Conservation (phyloP, 2,113 vertebrate species). For the Periophthalmodon schlosseri region DNA sequence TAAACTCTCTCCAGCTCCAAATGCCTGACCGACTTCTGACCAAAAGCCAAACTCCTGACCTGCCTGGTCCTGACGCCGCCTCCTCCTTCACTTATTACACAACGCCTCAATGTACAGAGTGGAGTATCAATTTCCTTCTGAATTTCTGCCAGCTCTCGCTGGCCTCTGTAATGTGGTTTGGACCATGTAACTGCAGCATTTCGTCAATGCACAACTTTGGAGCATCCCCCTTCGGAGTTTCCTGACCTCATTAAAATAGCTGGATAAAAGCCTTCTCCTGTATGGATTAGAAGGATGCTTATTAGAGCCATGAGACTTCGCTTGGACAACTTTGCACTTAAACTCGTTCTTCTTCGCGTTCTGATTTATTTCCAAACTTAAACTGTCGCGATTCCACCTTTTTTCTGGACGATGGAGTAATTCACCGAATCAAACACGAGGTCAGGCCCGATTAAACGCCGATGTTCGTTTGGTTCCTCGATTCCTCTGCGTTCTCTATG, state of each 20-base stretch:
- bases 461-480: conserved; percentile 71
- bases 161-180: conserved; percentile 9
- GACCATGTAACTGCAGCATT: conserved; percentile 5
- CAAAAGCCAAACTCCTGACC: background rate
- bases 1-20: background rate
- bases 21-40: background rate
- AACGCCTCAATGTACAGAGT: background rate
- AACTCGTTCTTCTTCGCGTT: conserved; percentile 46
- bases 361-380: conserved; percentile 58
- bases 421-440: conserved; percentile 64
- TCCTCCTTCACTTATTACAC: conserved; percentile 9
- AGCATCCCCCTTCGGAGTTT: conserved; percentile 54
- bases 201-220: conserved; percentile 33
- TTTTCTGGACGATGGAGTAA: conserved; percentile 49
- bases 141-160: conserved; percentile 17
- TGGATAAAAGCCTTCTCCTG: conserved; percentile 59
- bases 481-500: conserved; percentile 55
- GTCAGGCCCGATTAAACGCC: conserved; percentile 76
- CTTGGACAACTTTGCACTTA: conserved; percentile 44
- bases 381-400: conserved; percentile 37
- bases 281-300: conserved; percentile 52
- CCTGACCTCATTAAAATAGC: conserved; percentile 62
- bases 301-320: conserved; percentile 52
- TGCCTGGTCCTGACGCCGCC: background rate
- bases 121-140: background rate